Conservation (phyloP, 2,888 invertebrate genomes). For the Nasonia oneida region DNA sequence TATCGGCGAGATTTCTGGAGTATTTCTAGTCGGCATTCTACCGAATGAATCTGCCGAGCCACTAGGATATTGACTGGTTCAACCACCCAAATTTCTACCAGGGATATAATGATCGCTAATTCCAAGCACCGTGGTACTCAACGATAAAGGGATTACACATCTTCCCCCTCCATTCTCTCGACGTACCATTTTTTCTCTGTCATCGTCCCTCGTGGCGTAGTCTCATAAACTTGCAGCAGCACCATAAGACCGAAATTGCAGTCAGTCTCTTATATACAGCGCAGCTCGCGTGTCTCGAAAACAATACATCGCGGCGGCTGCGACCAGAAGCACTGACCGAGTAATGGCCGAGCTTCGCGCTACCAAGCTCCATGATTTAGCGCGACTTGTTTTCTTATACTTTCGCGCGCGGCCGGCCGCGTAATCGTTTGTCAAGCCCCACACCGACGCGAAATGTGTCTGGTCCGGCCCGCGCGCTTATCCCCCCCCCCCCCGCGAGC, state of each 20-base stretch:
- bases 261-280: background rate
- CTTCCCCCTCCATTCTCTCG: background rate
- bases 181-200: background rate
- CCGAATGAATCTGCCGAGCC: no score
- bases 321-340: constrained; percentile 11
- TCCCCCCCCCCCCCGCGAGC: constrained; percentile 45
- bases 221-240: background rate
- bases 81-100: no score
- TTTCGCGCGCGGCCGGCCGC: constrained; percentile 39
- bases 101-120: background rate
- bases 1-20: no score
- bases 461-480: constrained; percentile 1
- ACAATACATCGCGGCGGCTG: background rate
- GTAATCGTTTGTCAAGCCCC: constrained; percentile 67
- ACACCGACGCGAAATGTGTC: background rate
- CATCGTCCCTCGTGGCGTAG: background rate
- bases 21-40: no score
- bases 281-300: constrained; percentile 29
- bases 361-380: constrained; percentile 48
- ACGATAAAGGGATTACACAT: background rate
- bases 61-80: no score
- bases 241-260: constrained; percentile 20
- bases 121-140: background rate
- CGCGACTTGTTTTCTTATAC: constrained; percentile 55
- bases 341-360: constrained; percentile 28